A percentile compares a stretch with the other conserved stretches of the same genome.
These are phyloP conservation scores for Bugulina stolonifera DNA, from an alignment of 2,888 invertebrate genomes.

Conservation along the genomic window DNA sequence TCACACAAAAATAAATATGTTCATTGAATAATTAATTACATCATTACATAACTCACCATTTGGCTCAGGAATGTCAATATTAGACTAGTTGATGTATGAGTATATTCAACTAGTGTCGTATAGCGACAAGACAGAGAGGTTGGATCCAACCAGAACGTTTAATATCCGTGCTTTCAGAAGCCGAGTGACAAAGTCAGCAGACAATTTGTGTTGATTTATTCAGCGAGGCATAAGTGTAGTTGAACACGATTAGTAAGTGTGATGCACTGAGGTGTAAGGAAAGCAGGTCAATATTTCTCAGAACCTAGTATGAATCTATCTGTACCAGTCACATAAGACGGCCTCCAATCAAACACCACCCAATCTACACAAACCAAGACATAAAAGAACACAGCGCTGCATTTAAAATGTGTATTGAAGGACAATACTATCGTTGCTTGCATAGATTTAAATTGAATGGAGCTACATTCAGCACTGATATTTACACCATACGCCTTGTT, in stretches of 20 bases:
- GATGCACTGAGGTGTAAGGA: slow-evolving; percentile 22
- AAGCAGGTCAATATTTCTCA: background rate
- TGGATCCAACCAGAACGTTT: too few species aligned
- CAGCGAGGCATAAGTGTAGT: background rate
- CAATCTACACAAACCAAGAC: background rate
- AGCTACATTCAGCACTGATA: background rate
- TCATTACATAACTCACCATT: background rate
- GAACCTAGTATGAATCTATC: background rate
- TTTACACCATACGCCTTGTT: background rate
- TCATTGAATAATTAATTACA: background rate
- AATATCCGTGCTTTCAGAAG: too few species aligned
- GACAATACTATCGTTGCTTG: slow-evolving; percentile 9
- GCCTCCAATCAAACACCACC: background rate
- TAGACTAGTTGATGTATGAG: too few species aligned
- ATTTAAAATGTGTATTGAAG: slow-evolving; percentile 17
- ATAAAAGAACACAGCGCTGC: slow-evolving; percentile 18
- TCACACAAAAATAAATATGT: background rate
- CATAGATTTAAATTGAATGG: background rate
- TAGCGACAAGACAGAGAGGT: too few species aligned
- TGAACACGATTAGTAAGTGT: background rate
- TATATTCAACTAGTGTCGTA: too few species aligned
- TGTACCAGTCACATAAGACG: too few species aligned
- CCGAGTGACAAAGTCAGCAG: background rate
- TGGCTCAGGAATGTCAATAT: too few species aligned
- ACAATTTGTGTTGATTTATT: background rate